These are phyloP conservation scores for Aurelia sp. DNA, from an alignment of 30 jellyfish, hydroid and myxozoan species.

Conservation along the genomic window DNA sequence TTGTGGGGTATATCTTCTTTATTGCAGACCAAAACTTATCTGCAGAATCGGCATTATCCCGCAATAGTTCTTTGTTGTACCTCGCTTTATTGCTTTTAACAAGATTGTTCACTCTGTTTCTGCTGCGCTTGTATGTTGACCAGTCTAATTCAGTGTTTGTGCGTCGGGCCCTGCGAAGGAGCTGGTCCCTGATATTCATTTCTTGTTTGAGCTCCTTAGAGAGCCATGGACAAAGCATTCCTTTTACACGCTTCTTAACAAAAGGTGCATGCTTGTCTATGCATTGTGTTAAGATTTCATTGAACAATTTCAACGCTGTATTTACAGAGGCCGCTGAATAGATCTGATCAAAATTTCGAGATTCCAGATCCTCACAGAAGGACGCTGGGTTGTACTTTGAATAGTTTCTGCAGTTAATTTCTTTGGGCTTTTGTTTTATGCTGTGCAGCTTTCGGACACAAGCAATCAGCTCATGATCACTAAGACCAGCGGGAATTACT, in stretches of 20 bases:
- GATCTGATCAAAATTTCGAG: conserved; percentile 43
- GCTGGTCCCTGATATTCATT: conserved; percentile 69
- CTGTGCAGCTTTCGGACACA: no score
- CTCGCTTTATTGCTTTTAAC: conserved; percentile 44
- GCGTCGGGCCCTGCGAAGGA: conserved; percentile 61
- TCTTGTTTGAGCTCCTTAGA: conserved; percentile 52
- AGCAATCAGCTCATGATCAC: no score
- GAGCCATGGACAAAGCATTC: conserved; percentile 68
- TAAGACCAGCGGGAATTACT: no score
- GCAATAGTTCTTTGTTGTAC: conserved; percentile 50
- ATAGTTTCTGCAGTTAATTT: conserved; percentile 59
- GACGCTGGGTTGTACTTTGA: conserved; percentile 60
- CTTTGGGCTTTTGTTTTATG: no score
- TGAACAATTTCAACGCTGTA: conserved; percentile 54
- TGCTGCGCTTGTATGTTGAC: conserved; percentile 39
- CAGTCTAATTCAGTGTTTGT: conserved; percentile 54
- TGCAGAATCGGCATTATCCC: conserved; percentile 57
- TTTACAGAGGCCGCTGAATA: conserved; percentile 46
- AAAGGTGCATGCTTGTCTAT: conserved; percentile 69
- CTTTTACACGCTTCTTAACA: conserved; percentile 48
- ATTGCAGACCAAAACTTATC: conserved; percentile 62
- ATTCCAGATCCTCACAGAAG: conserved; percentile 54
- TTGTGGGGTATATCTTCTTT: conserved; percentile 50
- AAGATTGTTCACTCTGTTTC: conserved; percentile 61
- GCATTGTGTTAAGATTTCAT: conserved; percentile 22